Percentiles rank a stretch among this genome's conserved stretches.
Conservation (phyloP, 2,797 vertebrate species). For the Anisognathus igniventris region DNA sequence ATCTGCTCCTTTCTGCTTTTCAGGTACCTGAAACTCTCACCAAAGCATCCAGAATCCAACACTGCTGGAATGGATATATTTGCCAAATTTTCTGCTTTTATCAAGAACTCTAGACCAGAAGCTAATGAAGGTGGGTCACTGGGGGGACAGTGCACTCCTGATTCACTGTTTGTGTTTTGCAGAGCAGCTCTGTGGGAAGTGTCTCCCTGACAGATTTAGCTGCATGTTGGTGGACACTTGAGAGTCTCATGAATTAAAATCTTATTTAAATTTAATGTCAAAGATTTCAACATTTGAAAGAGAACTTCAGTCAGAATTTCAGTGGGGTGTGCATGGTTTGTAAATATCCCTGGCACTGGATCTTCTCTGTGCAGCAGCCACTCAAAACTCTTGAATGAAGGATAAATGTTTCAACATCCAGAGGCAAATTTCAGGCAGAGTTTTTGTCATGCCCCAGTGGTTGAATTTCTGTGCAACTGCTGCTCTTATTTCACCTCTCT, state of each 20-base stretch:
- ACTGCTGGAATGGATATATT: conserved; percentile 98
- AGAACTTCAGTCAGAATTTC: neutral
- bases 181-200: neutral
- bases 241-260: neutral
- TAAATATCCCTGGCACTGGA: neutral
- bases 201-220: neutral
- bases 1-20: neutral
- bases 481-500: neutral
- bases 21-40: conserved; percentile 91
- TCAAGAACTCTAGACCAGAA: conserved; percentile 97
- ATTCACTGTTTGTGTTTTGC: neutral
- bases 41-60: conserved; percentile 96
- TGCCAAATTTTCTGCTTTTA: conserved; percentile 97
- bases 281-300: neutral
- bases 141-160: fast-evolving
- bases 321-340: neutral
- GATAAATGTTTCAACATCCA: neutral
- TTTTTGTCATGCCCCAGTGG: neutral
- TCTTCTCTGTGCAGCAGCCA: neutral
- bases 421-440: neutral
- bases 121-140: conserved; percentile 87
- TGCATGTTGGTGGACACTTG: neutral
- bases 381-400: neutral
- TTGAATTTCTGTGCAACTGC: neutral
- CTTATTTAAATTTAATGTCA: neutral